Base-by-base conservation (phyloP, 2,888 invertebrate genomes). In the Drosophila nigritarsus region DNA sequence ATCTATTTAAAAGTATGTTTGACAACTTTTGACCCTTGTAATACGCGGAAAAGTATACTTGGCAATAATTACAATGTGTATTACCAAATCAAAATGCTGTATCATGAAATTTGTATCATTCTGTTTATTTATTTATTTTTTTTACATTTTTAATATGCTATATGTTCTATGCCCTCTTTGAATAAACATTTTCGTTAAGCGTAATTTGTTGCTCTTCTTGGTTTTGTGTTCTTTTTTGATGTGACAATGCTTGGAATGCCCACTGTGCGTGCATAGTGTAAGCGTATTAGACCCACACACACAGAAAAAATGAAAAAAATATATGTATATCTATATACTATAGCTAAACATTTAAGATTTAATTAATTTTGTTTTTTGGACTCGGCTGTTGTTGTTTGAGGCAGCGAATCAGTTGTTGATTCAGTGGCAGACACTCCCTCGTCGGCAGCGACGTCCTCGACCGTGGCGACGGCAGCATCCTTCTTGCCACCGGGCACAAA, bases 401-500 rank as follows among this genome's bases (percentile, higher is more conserved):
- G 54, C 36, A 54, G 5, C 27, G 50, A 9, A 24, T 30, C 29
- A 30, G 40, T 30, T 30, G 13, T 13, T 6, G 65, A n/a, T 42
- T 48, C 34, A 6, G 60, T 15, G 6, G 34, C 34, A 18, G 15
- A 11, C 36, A 45, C 9, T 24, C 7, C 68, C 6, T 55, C 15
- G 11, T 45, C 45, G 9, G 32, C 24, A 34, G 24, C 9, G 1
- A 38, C 8, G 34, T 38, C 56, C 13, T 61, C 34, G 1, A 34
- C 13, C 18, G 42, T 20, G 18, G 58, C 20, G 11, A 36, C 30
- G 15, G 11, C 8, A 6, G 40, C 45, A 51, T 30, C 59, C 30
- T 82, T 74, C n/a, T 59, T 56, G n/a, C 29, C 58, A 6, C 74
- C 89, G 42, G 92, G 90, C 11, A 83, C 81, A 67, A 89, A 92